Evolutionary conservation across 2,797 vertebrate species (phyloP).

Genomic region (Squalus acanthias): DNA sequence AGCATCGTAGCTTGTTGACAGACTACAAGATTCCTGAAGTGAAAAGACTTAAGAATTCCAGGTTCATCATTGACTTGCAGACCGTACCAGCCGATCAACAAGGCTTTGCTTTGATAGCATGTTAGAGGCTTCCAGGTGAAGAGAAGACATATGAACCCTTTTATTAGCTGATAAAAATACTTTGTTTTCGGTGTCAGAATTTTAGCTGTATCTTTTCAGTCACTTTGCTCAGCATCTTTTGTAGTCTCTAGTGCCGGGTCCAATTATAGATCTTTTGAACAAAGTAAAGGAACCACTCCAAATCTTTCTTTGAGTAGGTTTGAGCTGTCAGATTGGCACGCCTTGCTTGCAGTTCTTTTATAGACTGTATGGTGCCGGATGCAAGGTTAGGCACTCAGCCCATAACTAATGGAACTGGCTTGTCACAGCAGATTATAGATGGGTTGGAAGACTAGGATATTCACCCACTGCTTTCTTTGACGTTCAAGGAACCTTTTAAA

Average conservation of each 20-base stretch:
- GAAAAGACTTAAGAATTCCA: not conserved
- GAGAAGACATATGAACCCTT: not conserved
- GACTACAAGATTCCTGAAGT: not conserved
- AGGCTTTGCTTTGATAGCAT: not conserved
- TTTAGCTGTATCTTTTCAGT: conserved; percentile 12
- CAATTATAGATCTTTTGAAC: not conserved
- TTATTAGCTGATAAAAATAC: not conserved
- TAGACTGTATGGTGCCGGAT: not conserved
- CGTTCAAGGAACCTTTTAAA: not conserved
- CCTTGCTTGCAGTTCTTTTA: not conserved
- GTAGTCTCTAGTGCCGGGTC: not conserved
- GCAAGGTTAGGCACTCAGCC: too few species aligned
- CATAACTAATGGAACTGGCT: not conserved
- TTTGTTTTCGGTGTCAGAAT: not conserved
- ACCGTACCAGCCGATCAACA: not conserved
- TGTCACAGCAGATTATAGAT: not conserved
- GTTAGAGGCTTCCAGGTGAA: not conserved
- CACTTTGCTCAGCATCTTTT: not conserved
- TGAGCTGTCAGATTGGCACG: not conserved
- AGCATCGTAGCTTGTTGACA: not conserved
- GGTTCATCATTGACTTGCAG: not conserved
- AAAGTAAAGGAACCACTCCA: not conserved
- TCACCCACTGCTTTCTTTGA: not conserved
- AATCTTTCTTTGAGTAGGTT: not conserved
- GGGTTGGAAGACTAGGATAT: not conserved